Base-by-base conservation (phyloP, 2,888 invertebrate genomes). In the Eustalomyia histrio region DNA sequence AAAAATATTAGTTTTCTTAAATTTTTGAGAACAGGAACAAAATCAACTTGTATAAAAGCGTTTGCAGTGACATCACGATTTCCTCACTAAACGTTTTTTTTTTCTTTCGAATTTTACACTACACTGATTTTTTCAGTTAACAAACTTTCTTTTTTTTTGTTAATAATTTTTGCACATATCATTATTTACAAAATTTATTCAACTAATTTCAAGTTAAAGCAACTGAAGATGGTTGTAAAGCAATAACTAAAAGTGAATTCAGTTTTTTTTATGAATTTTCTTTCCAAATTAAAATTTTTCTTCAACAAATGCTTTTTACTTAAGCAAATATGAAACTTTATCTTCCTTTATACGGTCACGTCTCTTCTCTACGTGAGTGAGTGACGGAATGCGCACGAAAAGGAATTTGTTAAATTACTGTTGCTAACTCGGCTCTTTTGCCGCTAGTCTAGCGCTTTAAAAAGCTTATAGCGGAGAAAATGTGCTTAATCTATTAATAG, bases 321-420 rank as follows among this genome's bases (percentile, higher is more conserved):
- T 53, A 35, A 21, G 61, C 68, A 47, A 71, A 75, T n/a, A n/a
- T 35, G 7, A 75, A 67, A 67, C 17, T 21, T 16, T 35, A 14
- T 10, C 65, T 3, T 61, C 60, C 21, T 60, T n/a, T 57, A 69
- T 78, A 81, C 80, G 69, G 63, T 21, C 81, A 80, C 83, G 81
- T 83, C 83, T 79, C 80, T 79, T 79, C 80, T 79, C 79, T 39
- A 57, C 83, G 84, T 82, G 83, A 84, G 84, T 83, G 84, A 85
- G 85, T 85, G 85, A 84, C 83, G 86, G 86, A 86, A 86, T 86
- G 86, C 84, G 83, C 64, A 75, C 29, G 17, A 55, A 74, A 60
- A 55, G 72, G 29, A 64, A 69, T 39, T 39, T 39, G 14, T 39
- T 1, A 12, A 39, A 39, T 39, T 12, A 12, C 12, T 12, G 14